phyloP scores from a whole-genome alignment of 1,140 invertebrate genomes.

The Cyclina sinensis region DNA sequence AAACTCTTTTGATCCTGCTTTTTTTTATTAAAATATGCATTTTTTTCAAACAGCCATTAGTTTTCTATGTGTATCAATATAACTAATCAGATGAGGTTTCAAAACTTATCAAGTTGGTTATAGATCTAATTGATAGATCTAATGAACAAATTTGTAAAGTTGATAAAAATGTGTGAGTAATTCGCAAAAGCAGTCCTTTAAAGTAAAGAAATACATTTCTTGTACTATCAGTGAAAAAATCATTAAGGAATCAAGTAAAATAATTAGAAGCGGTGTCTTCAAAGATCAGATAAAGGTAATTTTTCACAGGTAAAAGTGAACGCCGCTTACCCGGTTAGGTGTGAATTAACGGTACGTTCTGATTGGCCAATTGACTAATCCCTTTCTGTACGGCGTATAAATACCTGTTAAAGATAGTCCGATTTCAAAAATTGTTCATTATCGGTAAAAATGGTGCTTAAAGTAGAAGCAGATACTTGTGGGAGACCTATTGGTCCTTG shows the following conservation, averaged over 20 bases:
- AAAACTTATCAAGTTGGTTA: too few relatives aligned
- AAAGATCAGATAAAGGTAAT: constrained; percentile 30
- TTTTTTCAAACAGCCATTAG: too few relatives aligned
- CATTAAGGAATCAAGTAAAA: constrained; percentile 40
- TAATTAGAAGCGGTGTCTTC: constrained; percentile 47
- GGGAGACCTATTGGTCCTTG: constrained; percentile 34
- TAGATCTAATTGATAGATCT: too few relatives aligned
- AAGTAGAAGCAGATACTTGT: constrained; percentile 62
- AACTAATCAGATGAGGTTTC: too few relatives aligned
- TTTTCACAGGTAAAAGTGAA: constrained; percentile 56
- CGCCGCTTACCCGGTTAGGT: constrained; percentile 42
- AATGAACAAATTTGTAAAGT: too few relatives aligned
- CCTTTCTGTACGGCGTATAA: constrained; percentile 50
- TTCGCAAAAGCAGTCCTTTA: constrained; percentile 30
- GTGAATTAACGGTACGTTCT: constrained; percentile 24
- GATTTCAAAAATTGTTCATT: constrained; percentile 54
- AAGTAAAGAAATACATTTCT: background rate
- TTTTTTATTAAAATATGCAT: too few relatives aligned
- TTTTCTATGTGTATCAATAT: too few relatives aligned
- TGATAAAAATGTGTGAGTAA: constrained; percentile 1
- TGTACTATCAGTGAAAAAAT: constrained; percentile 24
- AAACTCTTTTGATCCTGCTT: too few relatives aligned
- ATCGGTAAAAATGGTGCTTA: constrained; percentile 63
- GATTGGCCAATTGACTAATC: constrained; percentile 56
- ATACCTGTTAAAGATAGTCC: constrained; percentile 65